Evolutionary conservation across 2,797 vertebrate species (phyloP), one percentile per base, ranked within the genome.

Genomic region (Pelodytes ibericus): DNA sequence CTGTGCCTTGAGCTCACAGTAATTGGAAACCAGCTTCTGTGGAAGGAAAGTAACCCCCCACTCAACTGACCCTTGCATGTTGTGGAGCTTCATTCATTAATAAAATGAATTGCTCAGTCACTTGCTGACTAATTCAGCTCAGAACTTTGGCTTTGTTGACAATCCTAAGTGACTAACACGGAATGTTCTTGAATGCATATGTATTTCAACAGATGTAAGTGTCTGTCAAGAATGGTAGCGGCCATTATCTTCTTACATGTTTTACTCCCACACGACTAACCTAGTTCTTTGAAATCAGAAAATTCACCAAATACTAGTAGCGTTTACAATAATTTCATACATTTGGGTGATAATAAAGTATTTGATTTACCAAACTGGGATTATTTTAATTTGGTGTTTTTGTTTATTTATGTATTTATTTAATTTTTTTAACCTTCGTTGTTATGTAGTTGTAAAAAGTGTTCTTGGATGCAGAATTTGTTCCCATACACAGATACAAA

Each of bases 121-220:
- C 73, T 62, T 62, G 60, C 30, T 53, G 64, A 30, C 36, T 26
- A 22, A 39, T 31, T 56, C 74, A 56, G 4, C 57, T 36, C 47
- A 57, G 66, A 53, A 76, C 66, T 70, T 57, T 61, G 27, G 29
- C 41, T 69, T 41, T 72, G 75, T 59, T 65, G 75, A 77, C 68
- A 66, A 59, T 60, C 68, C 65, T 61, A 72, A 77, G 68, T 66
- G 75, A 51, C 64, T 67, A 67, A 67, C 64, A 67, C n/a, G n/a
- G 64, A 71, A 71, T 77, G 66, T 20, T 63, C 51, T 77, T 71
- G 75, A 77, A 72, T 60, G 36, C 56, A 36, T 60, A 60, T 71
- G 75, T 66, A 31, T 61, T 71, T 72, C 75, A 47, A 44, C 62
- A 72, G 68, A 59, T 58, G 25, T 22, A 58, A 69, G 68, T 64